Base-by-base conservation (phyloP, 2,888 invertebrate genomes). In the Dynastes hyllus region DNA sequence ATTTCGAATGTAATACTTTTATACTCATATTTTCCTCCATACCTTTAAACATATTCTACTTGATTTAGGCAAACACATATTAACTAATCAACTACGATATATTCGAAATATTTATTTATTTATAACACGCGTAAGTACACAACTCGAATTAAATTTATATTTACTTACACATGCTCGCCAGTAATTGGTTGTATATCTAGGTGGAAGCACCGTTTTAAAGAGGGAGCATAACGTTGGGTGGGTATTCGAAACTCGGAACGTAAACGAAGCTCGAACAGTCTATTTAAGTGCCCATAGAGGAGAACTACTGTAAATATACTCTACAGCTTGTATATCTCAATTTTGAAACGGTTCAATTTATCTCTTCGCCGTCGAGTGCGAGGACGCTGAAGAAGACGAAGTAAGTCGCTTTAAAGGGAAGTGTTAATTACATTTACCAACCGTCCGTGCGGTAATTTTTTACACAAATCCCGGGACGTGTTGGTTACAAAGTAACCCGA, bases 351-450 rank as follows among this genome's bases (percentile, higher is more conserved):
- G 69, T 69, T 69, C 69, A 69, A 69, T 69, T 69, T 69, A 69
- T 69, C 69, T 69, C 63, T 63, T 63, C 29, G 27, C 29, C 63
- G 32, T 32, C 63, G 63, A 63, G 8, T 6, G 32, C 63, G 63
- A 63, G 63, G 63, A 63, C 69, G 69, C 11, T 11, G 29, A 40
- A 67, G 66, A 69, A 69, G 69, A 69, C 63, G 63, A 63, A 63
- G 63, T 11, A 63, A 69, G 69, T 69, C 22, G 51, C 69, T 69
- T 69, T 69, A 69, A 69, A 69, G 69, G 51, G 69, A 69, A 69
- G 69, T 69, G 69, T 69, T 69, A 69, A 69, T 69, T 69, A 69
- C 51, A 69, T 69, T 69, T 69, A 69, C 69, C 69, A 69, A 69
- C 69, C 69, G 69, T 51, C 69, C 69, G 69, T 69, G 63, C 63